Evolutionary conservation across 2,888 invertebrate species (phyloP).

Genomic region (Philonicus albiceps): DNA sequence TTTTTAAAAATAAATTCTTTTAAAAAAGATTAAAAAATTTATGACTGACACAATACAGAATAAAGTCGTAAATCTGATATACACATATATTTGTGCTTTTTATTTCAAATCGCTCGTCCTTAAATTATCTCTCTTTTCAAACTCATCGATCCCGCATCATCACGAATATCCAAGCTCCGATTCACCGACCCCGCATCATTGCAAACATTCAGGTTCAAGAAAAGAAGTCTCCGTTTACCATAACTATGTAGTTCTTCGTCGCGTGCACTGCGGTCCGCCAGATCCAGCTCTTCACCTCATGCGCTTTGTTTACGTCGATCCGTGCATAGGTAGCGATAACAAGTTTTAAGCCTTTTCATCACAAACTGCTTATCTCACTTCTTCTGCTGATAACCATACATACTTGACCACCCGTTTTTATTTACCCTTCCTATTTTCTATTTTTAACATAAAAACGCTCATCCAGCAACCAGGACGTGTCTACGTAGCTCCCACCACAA

Average conservation of each 20-base stretch:
- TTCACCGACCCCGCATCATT: too few species aligned
- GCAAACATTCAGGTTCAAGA: too few species aligned
- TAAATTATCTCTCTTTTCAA: neutral
- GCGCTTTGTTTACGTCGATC: neutral
- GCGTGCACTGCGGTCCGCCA: neutral
- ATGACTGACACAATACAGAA: too few species aligned
- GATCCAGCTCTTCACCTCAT: neutral
- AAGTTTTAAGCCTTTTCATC: too few species aligned
- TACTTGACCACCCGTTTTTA: too few species aligned
- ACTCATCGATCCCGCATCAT: neutral
- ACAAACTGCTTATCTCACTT: too few species aligned
- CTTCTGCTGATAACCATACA: too few species aligned
- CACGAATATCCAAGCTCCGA: neutral
- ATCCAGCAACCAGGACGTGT: too few species aligned
- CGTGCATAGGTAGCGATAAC: too few species aligned
- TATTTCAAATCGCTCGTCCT: neutral
- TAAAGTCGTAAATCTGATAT: neutral
- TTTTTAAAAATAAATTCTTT: neutral
- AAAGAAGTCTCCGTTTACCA: neutral
- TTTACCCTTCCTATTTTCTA: too few species aligned
- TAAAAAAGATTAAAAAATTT: neutral
- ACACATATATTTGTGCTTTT: neutral
- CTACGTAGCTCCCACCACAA: too few species aligned
- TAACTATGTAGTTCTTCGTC: neutral
- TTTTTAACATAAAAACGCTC: too few species aligned